These are phyloP conservation scores for Discoglossus pictus DNA, from an alignment of 2,797 vertebrate genomes.

Conservation along the genomic window DNA sequence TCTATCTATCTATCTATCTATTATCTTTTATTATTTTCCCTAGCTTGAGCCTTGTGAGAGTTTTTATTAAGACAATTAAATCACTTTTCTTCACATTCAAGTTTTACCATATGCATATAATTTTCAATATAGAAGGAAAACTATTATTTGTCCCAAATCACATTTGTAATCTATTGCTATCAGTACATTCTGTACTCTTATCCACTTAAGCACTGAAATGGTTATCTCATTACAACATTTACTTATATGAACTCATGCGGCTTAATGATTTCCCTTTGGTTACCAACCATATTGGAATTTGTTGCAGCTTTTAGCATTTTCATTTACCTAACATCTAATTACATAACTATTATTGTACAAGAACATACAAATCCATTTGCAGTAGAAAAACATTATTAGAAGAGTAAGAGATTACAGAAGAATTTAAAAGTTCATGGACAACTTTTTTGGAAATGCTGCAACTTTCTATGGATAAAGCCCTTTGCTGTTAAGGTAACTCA, in stretches of 20 bases:
- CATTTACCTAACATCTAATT: constrained; percentile 34
- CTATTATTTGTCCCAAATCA: constrained; percentile 14
- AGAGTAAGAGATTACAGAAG: background rate
- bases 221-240: constrained; percentile 44
- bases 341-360: constrained; percentile 23
- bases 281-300: constrained; percentile 31
- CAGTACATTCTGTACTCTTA: constrained; percentile 17
- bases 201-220: constrained; percentile 25
- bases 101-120: background rate
- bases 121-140: background rate
- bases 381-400: constrained; percentile 11
- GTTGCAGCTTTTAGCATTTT: constrained; percentile 26
- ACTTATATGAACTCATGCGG: constrained; percentile 25
- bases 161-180: constrained; percentile 19
- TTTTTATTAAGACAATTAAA: background rate
- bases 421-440: too few species aligned
- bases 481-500: too few species aligned
- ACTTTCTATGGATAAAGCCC: too few species aligned
- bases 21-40: too few species aligned
- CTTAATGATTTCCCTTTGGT: constrained; percentile 28
- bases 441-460: too few species aligned
- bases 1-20: too few species aligned
- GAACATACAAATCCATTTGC: constrained; percentile 18
- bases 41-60: too few species aligned
- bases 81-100: too few species aligned